These are phyloP conservation scores for Charaxes varanes DNA, from an alignment of 1,140 invertebrate species.

Conservation along the genomic window DNA sequence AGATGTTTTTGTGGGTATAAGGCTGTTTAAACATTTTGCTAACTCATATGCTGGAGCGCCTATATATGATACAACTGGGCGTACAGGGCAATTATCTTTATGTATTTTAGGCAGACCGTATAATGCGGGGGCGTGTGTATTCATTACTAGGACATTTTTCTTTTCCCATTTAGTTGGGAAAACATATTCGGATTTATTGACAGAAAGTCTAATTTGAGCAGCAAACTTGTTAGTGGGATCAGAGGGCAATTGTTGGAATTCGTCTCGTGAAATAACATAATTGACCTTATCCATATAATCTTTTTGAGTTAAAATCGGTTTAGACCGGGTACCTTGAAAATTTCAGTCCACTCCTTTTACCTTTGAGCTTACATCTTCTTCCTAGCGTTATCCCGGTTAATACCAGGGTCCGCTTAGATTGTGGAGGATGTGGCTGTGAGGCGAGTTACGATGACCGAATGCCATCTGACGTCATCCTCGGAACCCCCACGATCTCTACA, in stretches of 20 bases:
- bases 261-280: neutral
- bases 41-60: conserved; percentile 13
- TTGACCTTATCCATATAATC: conserved; percentile 1
- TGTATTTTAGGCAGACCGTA: too few species aligned
- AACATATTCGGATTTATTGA: conserved; percentile 2
- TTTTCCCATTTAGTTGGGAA: conserved; percentile 1
- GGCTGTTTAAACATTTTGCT: conserved; percentile 4
- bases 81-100: conserved; percentile 8
- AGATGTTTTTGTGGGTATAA: conserved; percentile 9
- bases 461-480: too few species aligned
- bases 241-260: neutral
- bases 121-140: conserved; percentile 7
- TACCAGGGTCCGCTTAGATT: too few species aligned
- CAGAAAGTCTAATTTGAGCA: conserved; percentile 2
- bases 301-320: neutral
- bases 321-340: too few species aligned
- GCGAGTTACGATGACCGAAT: too few species aligned
- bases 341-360: too few species aligned
- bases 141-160: conserved; percentile 7
- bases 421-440: too few species aligned
- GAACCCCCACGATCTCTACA: too few species aligned
- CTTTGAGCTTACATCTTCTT: too few species aligned
- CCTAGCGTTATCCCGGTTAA: too few species aligned
- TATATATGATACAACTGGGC: conserved; percentile 16
- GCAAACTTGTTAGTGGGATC: conserved; percentile 7